phyloP scores from a whole-genome alignment of 2,888 invertebrate genomes.

The Machimus rusticus region DNA sequence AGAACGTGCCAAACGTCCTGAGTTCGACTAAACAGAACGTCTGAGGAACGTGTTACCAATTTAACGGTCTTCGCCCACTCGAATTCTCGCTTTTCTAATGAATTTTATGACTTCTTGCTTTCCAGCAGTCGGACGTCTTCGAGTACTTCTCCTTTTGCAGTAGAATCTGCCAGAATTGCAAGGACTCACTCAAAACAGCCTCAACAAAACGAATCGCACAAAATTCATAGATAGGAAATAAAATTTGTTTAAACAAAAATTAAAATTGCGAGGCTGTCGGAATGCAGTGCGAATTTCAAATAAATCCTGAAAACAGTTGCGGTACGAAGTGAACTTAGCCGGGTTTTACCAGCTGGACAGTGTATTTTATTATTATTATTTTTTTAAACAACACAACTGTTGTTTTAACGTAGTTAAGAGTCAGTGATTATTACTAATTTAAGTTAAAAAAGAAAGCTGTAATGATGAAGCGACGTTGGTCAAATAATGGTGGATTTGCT shows the following conservation, averaged over 20 bases:
- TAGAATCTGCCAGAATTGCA: neutral
- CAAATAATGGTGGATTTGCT: slow-evolving; percentile 75
- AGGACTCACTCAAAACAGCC: neutral
- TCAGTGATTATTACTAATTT: neutral
- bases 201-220: neutral
- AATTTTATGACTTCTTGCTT: neutral
- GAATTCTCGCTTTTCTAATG: neutral
- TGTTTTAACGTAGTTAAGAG: neutral
- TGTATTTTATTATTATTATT: neutral
- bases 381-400: neutral
- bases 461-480: slow-evolving; percentile 80
- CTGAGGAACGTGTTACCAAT: neutral
- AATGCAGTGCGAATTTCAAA: neutral
- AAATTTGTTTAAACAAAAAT: neutral
- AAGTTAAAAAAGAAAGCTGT: neutral
- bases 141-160: neutral
- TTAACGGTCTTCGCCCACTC: neutral
- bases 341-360: neutral
- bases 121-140: neutral
- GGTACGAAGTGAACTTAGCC: neutral
- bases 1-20: neutral
- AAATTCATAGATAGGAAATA: neutral
- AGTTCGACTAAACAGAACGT: neutral
- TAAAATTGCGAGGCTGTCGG: neutral
- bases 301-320: neutral